These are phyloP conservation scores for Drosophila austrosaltans DNA, from an alignment of 2,888 invertebrate species.

Conservation along the genomic window DNA sequence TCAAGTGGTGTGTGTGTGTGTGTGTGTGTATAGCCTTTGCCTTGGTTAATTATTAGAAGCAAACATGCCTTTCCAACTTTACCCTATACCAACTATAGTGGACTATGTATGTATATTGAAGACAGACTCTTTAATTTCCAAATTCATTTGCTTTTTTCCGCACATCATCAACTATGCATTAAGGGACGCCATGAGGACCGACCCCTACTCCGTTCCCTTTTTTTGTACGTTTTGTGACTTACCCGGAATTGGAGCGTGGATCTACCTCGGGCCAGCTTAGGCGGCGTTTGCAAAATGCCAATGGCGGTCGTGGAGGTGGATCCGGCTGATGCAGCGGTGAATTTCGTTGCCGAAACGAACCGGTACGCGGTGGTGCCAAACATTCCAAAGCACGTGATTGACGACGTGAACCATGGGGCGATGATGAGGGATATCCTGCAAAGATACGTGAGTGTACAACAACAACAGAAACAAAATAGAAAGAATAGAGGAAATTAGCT, in stretches of 20 bases:
- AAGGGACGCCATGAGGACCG: conserved; percentile 1
- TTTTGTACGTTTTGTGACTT: conserved; percentile 80
- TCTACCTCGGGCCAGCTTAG: conserved; percentile 94
- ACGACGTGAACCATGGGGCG: conserved; percentile 80
- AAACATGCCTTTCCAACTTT: conserved; percentile 39
- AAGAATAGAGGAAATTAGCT: conserved; percentile 4
- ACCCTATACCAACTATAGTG: background rate
- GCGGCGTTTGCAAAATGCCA: conserved; percentile 90
- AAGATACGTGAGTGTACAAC: conserved; percentile 84
- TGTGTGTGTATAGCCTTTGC: conserved; percentile 6
- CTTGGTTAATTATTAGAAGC: conserved; percentile 55
- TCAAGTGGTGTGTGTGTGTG: background rate
- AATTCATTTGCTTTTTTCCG: conserved; percentile 55
- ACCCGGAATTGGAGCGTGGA: conserved; percentile 93
- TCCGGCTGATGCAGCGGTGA: conserved; percentile 81
- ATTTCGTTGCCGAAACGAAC: conserved; percentile 85
- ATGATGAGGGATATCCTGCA: conserved; percentile 86
- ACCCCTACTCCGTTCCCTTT: background rate
- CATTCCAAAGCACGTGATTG: conserved; percentile 88
- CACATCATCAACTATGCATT: conserved; percentile 68
- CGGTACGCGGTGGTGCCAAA: conserved; percentile 85
- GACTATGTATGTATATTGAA: background rate
- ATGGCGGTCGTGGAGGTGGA: conserved; percentile 87
- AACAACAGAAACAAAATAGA: background rate
- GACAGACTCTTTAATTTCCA: conserved; percentile 39